Base-by-base conservation (phyloP, 2,888 invertebrate species). In the Spisula solida region DNA sequence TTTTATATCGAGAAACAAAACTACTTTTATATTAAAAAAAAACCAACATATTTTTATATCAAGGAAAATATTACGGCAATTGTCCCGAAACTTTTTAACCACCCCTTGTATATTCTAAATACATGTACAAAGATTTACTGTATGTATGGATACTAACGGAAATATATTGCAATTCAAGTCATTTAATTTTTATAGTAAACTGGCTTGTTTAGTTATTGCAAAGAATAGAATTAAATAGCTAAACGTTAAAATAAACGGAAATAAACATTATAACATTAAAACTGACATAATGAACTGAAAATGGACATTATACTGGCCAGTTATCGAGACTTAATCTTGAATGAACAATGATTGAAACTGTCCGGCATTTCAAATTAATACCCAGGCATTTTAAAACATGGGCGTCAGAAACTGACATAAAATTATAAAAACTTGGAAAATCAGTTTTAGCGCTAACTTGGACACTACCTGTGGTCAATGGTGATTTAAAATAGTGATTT, bases 371-470 rank as follows among this genome's bases (percentile, higher is more conserved):
- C 75, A 75, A 75, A 5, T 25, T 18, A 75, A 75, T 75, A 16
- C 34, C 16, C 14, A 31, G 34, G 31, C 29, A 1, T 29, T 75
- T 31, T 75, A 31, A 31, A 75, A 12, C 70, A 29, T 41, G 41
- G 14, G 18, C 25, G 47, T 41, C 41, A 8, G 41, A 41, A 41
- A 41, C 41, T 41, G 85, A n/a, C 29, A 85, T 85, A 79, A 56
- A 85, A 51, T 14, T 20, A 55, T 79, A 5, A 55, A 85, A n/a
- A 75, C 29, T 31, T 78, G 85, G 51, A n/a, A 85, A 85, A 5
- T 79, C 79, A 66, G 6, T 86, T 86, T 82, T 79, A 75, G 87
- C 87, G 87, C 87, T 83, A 87, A 87, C 25, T 10, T 60, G 82
- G 66, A 41, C 56, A 56, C 82, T 60, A 60, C 47, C 56, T 56